Conservation (phyloP, 2,113 vertebrate genomes). For the Sisor rabdophorus region DNA sequence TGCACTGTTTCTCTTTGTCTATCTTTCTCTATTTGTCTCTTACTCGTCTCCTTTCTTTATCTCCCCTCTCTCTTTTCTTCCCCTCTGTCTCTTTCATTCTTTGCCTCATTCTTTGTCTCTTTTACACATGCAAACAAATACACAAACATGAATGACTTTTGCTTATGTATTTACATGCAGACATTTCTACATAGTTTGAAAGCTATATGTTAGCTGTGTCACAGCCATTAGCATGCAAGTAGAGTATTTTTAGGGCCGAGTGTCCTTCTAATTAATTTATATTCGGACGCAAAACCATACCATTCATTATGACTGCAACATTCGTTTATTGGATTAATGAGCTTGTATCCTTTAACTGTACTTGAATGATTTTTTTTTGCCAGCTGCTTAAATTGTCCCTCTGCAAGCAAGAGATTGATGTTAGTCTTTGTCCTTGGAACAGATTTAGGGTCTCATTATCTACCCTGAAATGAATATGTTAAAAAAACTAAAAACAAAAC, state of each 20-base stretch:
- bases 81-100: background rate
- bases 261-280: slow-evolving; percentile 42
- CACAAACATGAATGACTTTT: background rate
- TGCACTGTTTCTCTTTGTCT: too few species aligned
- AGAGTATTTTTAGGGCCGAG: background rate
- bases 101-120: background rate
- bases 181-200: background rate
- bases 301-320: slow-evolving; percentile 32
- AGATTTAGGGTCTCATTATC: slow-evolving; percentile 37
- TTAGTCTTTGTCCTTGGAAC: slow-evolving; percentile 41
- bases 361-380: slow-evolving; percentile 41
- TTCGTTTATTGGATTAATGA: slow-evolving; percentile 21
- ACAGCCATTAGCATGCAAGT: background rate
- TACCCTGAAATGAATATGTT: background rate
- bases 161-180: background rate
- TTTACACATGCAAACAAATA: background rate
- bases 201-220: background rate
- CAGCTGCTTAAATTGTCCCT: slow-evolving; percentile 42
- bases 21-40: too few species aligned
- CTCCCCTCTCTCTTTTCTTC: too few species aligned
- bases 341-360: slow-evolving; percentile 32
- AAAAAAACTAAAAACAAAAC: background rate
- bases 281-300: slow-evolving; percentile 32
- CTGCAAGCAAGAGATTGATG: slow-evolving; percentile 40
- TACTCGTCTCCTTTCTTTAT: too few species aligned